Evolutionary conservation across 1,140 invertebrate genomes (phyloP), one percentile per base, ranked within the genome.

Genomic region (Drosophila quadrilineata): DNA sequence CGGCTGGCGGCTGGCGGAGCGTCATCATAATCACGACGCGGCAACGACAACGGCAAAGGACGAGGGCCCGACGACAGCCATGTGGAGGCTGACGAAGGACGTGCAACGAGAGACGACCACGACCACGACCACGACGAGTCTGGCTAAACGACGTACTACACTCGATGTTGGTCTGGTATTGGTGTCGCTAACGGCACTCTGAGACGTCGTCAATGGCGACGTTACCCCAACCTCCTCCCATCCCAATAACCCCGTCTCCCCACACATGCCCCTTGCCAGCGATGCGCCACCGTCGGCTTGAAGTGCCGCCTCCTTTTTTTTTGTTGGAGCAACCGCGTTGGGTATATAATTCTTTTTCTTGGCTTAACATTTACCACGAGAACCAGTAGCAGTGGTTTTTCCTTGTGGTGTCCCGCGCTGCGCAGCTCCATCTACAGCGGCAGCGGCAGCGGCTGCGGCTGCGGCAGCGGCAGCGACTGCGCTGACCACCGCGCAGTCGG

Each of bases 351-450:
- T 82, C 64, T 88, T 75, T 84, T 71, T 75, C 66, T 80, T 88
- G 82, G 87, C 87, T 88, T 88, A 84, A 80, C 82, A 84, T 73
- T 89, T 80, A 89, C 87, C 88, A 77, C 88, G 87, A 84, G 85
- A 89, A 89, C 88, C 88, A 89, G 88, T 88, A 88, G 87, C 88
- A 89, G 88, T 75, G 88, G 88, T 89, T 89, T 87, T 70, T 79
- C 24, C 68, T 71, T 80, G 76, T 80, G 76, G 76, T 74, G 67
- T 76, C 57, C 67, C 63, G 19, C 46, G 38, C 57, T 22, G 50
- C 46, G 35, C n/a, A n/a, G n/a, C n/a, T n/a, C n/a, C n/a, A n/a
- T n/a, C n/a, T n/a, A 14, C 31, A 63, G 56, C 72, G 62, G 64
- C 73, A 35, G 22, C 60, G 41, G 16, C 38, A 58, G 2, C 73